Conservation (phyloP, 2,113 vertebrate genomes). For the Bos taurus region ARS-UCD2.0 NC_037332.1:111035001-111035500, state of each 20-base stretch:
- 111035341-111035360: rapidly evolving
- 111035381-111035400: background rate
- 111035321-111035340: rapidly evolving
- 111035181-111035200: rapidly evolving
- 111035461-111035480: background rate
- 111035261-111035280: background rate
- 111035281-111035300: rapidly evolving
- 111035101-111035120: background rate
- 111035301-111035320: background rate
- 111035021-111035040: background rate
- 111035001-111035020: background rate
- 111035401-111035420: background rate
- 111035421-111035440: background rate
- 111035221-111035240: background rate
- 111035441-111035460: background rate
- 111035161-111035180: background rate
- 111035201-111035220: background rate
- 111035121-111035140: background rate
- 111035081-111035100: background rate
- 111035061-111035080: background rate
- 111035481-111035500: background rate
- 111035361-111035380: background rate
- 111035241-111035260: background rate
- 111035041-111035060: background rate
- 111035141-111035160: rapidly evolving